Evolutionary conservation across 1,140 invertebrate genomes (phyloP), one percentile per base, ranked within the genome.

Genomic region (Anoplophora glabripennis): DNA sequence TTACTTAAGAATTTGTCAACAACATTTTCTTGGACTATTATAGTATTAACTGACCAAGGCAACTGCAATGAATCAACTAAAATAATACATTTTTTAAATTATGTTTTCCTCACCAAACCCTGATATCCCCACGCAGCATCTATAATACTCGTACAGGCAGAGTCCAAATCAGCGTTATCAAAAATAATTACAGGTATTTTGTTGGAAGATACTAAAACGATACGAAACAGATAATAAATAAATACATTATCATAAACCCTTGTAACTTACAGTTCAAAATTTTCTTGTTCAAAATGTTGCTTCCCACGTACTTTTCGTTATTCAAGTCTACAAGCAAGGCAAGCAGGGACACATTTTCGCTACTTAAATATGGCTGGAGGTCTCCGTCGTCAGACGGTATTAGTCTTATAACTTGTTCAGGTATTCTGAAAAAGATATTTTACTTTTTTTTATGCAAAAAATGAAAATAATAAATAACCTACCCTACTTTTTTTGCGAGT

Each of bases 161-260:
- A 83, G 75, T 84, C 81, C 34, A 84, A 57, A 74, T 86, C 84
- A 15, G 81, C 78, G 46, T 74, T 73, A 51, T 85, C 82, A 74
- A 81, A 84, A 49, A 86, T 76, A 46, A 84, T 71, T 46, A 83
- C 77, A 4, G 79, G 74, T 34, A 76, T 77, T 62, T 81, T 80
- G 36, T 78, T 51, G 34, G 53, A 53, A 21, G 58, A 37, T 36
- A 66, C 62, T 65, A 49, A 59, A 60, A 52, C 14, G 37, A 44
- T 52, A 17, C 11, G n/a, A 1, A 47, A 28, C 49, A 3, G 18
- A 42, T 4, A 46, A n/a, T 18, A 55, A 33, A 21, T 53, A 12
- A 15, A 28, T n/a, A 7, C 10, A 40, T 12, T 7, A n/a, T 21
- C 14, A 7, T 47, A 28, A 46, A 17, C 18, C 5, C 52, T 38